These are phyloP conservation scores for Probaryconus sp. DNA, from an alignment of 1,140 invertebrate species.

Conservation along the genomic window DNA sequence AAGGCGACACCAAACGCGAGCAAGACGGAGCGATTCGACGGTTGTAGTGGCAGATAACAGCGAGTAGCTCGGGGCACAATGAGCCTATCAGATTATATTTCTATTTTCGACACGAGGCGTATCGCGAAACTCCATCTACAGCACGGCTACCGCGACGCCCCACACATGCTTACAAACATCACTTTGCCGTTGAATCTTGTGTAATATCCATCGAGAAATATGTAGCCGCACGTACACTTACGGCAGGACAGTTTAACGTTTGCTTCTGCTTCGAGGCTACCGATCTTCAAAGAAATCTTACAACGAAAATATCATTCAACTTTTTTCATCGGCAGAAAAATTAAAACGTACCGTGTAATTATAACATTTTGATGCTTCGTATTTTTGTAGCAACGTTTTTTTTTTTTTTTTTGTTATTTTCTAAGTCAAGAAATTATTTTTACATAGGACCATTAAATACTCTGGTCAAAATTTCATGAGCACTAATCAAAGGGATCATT, in stretches of 20 bases:
- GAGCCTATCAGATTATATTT: conserved; percentile 79
- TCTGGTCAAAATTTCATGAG: too few species aligned
- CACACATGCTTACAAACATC: conserved; percentile 46
- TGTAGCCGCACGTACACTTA: conserved; percentile 31
- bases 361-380: too few species aligned
- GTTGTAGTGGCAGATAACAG: conserved; percentile 71
- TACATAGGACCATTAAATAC: too few species aligned
- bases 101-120: conserved; percentile 78
- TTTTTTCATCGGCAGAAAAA: too few species aligned
- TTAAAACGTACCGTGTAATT: too few species aligned
- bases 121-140: conserved; percentile 76
- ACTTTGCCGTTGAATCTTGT: conserved; percentile 47
- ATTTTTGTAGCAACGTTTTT: too few species aligned
- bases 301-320: too few species aligned
- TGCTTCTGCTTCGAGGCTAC: conserved; percentile 16
- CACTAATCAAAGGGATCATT: too few species aligned
- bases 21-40: conserved; percentile 50
- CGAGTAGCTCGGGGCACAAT: conserved; percentile 75
- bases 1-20: conserved; percentile 17
- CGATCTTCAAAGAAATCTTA: conserved; percentile 13
- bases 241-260: conserved; percentile 34
- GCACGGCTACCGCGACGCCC: conserved; percentile 71
- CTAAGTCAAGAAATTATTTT: too few species aligned
- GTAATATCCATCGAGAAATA: conserved; percentile 53
- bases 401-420: too few species aligned